Percentiles rank a stretch among this genome's conserved stretches.
phyloP scores from a whole-genome alignment of 2,797 vertebrate species.

The Xyrichtys novacula region DNA sequence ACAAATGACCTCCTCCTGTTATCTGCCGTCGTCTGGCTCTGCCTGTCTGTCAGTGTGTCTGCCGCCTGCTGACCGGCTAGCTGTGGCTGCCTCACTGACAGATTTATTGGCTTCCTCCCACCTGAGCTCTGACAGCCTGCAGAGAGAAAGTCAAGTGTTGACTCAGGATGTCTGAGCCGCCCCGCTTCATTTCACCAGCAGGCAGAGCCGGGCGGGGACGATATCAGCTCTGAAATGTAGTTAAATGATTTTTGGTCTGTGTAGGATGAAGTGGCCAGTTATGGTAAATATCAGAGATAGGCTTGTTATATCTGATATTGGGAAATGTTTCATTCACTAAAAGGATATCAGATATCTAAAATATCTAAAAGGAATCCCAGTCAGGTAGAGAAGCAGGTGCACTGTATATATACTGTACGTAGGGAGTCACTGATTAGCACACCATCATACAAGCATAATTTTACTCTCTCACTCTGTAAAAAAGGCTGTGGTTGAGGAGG shows the following conservation, averaged over 20 bases:
- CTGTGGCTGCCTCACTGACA: constrained; percentile 27
- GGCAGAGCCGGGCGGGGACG: constrained; percentile 3
- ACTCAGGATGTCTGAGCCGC: constrained; percentile 33
- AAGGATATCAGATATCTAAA: too few relatives aligned
- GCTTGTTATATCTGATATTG: too few relatives aligned
- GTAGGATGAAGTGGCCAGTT: neutral
- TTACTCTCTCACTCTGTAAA: too few relatives aligned
- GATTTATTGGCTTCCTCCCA: constrained; percentile 60
- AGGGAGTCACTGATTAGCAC: too few relatives aligned
- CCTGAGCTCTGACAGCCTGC: constrained; percentile 45
- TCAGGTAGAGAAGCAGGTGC: too few relatives aligned
- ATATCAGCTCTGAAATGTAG: constrained; percentile 1
- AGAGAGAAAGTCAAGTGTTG: constrained; percentile 47
- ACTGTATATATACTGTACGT: too few relatives aligned
- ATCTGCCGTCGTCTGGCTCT: constrained; percentile 3
- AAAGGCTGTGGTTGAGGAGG: too few relatives aligned
- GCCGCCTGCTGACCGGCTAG: constrained; percentile 41
- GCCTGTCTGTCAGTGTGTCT: constrained; percentile 19
- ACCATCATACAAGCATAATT: too few relatives aligned
- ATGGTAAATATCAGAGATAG: neutral
- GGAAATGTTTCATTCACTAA: too few relatives aligned
- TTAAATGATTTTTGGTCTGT: neutral
- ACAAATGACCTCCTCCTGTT: neutral
- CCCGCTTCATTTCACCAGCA: constrained; percentile 27
- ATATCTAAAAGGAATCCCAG: too few relatives aligned